Base-by-base conservation (phyloP, 2,888 invertebrate genomes). In the Chesias legatella region DNA sequence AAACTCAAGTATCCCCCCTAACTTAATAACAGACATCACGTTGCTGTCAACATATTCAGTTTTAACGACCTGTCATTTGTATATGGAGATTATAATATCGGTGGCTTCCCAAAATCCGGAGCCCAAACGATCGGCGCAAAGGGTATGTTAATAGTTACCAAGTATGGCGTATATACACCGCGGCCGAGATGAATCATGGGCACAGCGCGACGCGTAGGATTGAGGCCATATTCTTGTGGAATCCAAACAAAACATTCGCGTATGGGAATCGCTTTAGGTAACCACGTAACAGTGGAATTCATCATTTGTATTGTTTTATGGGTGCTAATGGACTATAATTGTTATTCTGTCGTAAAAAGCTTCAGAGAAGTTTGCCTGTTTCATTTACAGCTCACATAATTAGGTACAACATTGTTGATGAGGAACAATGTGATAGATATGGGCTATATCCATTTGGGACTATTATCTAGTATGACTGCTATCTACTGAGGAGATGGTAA, bases 131-230 rank as follows among this genome's bases (percentile, higher is more conserved):
- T 65, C 58, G 58, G 54, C 70, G 53, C 66, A 71, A 73, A 76
- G 77, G 78, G 73, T 67, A 74, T 67, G 65, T 67, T 79, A 80
- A 78, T 79, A 76, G 72, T 58, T 49, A 41, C 79, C 77, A 50
- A 73, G 67, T 75, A 58, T 42, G 79, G 78, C 37, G 37, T 58
- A 67, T 53, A 50, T 59, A 53, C n/a, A n/a, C n/a, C n/a, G n/a
- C 60, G 58, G 57, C 63, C 59, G 56, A 55, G 55, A 63, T 79
- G 79, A 80, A 72, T 79, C 79, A 79, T 67, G 64, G 49, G 49
- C 35, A 33, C 41, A 33, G 5, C 26, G 77, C 76, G 42, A 33
- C 27, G 77, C 76, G 79, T 78, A 74, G 78, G 78, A 66, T 65
- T 67, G 37, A 44, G 36, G 33, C 41, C 46, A 35, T 46, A 48